Percentiles rank a stretch among this genome's conserved stretches.
phyloP scores from a whole-genome alignment of 2,888 invertebrate genomes.

The Drosophila pullipes region DNA sequence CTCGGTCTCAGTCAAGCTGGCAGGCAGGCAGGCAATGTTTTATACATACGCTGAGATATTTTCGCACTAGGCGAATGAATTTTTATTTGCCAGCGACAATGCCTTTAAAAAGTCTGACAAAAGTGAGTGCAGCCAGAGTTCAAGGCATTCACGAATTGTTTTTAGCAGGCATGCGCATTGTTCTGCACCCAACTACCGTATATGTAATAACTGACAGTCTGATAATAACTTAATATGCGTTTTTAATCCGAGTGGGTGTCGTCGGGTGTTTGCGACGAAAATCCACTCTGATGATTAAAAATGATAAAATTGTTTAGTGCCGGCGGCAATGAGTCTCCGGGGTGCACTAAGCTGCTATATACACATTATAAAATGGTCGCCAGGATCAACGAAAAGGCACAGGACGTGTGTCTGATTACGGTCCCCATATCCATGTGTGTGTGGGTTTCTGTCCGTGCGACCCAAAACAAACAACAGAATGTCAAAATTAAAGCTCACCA shows the following conservation, averaged over 20 bases:
- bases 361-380: conserved; percentile 85
- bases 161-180: conserved; percentile 2
- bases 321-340: conserved; percentile 81
- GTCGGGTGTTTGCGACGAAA: conserved; percentile 45
- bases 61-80: conserved; percentile 62
- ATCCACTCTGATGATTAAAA: conserved; percentile 84
- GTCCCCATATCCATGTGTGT: conserved; percentile 35
- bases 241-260: conserved; percentile 81
- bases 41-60: conserved; percentile 65
- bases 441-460: conserved; percentile 19
- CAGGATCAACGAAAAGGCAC: conserved; percentile 72
- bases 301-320: conserved; percentile 85
- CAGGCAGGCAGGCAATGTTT: conserved; percentile 63
- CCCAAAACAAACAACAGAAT: conserved; percentile 74
- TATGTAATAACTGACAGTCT: conserved; percentile 49
- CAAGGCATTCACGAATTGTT: conserved; percentile 28
- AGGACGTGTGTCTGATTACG: conserved; percentile 73
- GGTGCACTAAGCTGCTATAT: conserved; percentile 85
- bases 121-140: conserved; percentile 29
- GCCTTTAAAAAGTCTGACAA: conserved; percentile 12
- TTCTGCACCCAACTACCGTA: conserved; percentile 5
- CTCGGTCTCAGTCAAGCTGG: conserved; percentile 27
- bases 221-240: conserved; percentile 84
- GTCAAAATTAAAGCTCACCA: conserved; percentile 79
- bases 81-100: conserved; percentile 66